phyloP scores from a whole-genome alignment of 2,888 invertebrate genomes.

The Netelia virgata region DNA sequence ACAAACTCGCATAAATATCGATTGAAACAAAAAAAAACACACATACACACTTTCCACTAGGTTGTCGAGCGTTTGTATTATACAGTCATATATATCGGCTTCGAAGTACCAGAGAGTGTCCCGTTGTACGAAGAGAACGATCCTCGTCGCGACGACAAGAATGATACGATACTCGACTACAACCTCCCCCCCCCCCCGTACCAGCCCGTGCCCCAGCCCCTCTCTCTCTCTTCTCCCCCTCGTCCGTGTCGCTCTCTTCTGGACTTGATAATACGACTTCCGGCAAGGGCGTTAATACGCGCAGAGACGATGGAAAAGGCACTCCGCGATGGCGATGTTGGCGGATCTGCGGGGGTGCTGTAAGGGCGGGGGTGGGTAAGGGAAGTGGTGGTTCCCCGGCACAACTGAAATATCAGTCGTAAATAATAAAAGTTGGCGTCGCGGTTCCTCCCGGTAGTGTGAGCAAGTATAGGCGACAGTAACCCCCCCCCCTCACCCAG shows the following conservation, averaged over 20 bases:
- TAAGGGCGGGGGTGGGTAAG: conserved; percentile 43
- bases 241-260: conserved; percentile 20
- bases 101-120: not conserved
- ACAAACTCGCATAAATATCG: too few species aligned
- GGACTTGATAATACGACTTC: conserved; percentile 71
- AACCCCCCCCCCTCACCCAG: not conserved
- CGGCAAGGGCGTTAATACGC: conserved; percentile 71
- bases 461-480: conserved; percentile 75
- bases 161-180: conserved; percentile 2
- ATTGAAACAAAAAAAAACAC: too few species aligned
- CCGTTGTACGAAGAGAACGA: not conserved
- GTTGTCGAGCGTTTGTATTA: too few species aligned
- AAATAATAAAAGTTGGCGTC: conserved; percentile 85
- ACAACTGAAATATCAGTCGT: conserved; percentile 84
- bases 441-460: conserved; percentile 82
- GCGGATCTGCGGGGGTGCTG: not conserved
- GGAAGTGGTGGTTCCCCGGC: conserved; percentile 66
- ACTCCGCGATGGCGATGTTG: conserved; percentile 4
- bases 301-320: conserved; percentile 47
- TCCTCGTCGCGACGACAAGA: conserved; percentile 32
- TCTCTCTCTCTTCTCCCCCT: too few species aligned
- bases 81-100: not conserved
- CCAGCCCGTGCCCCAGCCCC: not conserved
- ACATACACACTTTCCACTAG: too few species aligned
- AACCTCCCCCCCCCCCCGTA: not conserved